Base-by-base conservation (phyloP, 2,797 vertebrate species). In the Lindbergichthys nudifrons region DNA sequence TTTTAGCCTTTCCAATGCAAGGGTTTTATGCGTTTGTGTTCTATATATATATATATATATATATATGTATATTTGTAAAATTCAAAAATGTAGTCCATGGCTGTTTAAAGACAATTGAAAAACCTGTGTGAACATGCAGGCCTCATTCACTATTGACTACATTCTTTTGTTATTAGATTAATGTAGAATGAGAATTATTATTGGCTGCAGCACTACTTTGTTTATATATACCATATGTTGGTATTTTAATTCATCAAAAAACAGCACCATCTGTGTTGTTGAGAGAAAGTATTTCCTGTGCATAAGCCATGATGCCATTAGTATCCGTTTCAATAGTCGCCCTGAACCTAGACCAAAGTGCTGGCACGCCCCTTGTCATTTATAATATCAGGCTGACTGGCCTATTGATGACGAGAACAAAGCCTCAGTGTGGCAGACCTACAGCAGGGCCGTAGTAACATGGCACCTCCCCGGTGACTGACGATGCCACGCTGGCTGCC, bases 301-400 rank as follows among this genome's bases (percentile, higher is more conserved):
- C 48, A 58, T 60, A 60, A 68, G 66, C 73, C 67, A 46, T 9
- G 36, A 65, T 78, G 75, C 65, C 56, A 70, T 80, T 82, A 81
- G 80, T 85, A 74, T 89, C 87, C 73, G 57, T 86, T 85, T 88
- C 87, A 89, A 47, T 70, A 51, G 62, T 73, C 10, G 46, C 73
- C 79, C 76, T 87, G 58, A 65, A 80, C 81, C 79, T 75, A 65
- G 70, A 75, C 65, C 84, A 75, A 72, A 72, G 79, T 45, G 66
- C 72, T 87, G 86, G 83, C 82, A 78, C 76, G 4, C 84, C 81
- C 79, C 80, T 62, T 71, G 68, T 87, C 91, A 89, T 90, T 92
- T 88, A 91, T 90, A 91, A 89, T 89, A 90, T 90, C 86, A 80
- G 76, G 71, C 88, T 92, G 91, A 92, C 88, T 91, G 87, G 87